Percentiles rank a stretch among this genome's conserved stretches.
These are phyloP conservation scores for Lamprologus ornatipinnis DNA, from an alignment of 2,113 vertebrate species.

Conservation along the genomic window DNA sequence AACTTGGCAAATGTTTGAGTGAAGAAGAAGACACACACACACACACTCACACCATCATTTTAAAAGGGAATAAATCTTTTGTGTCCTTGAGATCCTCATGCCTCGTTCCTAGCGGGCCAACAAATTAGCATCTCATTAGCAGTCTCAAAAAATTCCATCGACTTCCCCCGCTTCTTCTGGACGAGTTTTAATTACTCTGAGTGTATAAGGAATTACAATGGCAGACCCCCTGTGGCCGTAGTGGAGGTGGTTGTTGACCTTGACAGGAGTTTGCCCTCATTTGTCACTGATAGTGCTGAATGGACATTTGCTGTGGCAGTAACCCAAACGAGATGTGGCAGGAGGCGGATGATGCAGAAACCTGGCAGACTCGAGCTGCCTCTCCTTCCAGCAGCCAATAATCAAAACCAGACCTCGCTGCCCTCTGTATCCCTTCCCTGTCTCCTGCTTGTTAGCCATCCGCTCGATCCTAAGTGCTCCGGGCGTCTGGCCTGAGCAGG, in stretches of 20 bases:
- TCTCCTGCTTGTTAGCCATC: constrained; percentile 45
- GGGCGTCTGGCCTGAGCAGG: constrained; percentile 22
- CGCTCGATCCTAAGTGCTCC: constrained; percentile 44
- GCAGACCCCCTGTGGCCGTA: constrained; percentile 24
- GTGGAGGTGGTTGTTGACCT: constrained; percentile 49
- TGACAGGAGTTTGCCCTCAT: constrained; percentile 39
- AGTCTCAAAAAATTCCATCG: constrained; percentile 35
- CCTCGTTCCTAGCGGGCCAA: constrained; percentile 45
- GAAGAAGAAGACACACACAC: background rate
- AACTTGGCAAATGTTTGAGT: background rate
- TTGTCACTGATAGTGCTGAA: constrained; percentile 58
- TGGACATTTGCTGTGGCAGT: constrained; percentile 50
- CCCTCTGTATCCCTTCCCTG: constrained; percentile 28
- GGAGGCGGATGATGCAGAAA: constrained; percentile 32
- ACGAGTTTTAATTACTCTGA: constrained; percentile 65
- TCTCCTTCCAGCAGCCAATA: constrained; percentile 41
- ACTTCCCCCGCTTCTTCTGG: constrained; percentile 28
- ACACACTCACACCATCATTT: background rate
- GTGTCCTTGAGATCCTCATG: constrained; percentile 55
- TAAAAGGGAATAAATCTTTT: constrained; percentile 28
- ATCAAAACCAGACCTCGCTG: constrained; percentile 51
- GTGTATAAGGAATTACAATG: constrained; percentile 57
- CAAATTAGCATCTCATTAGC: constrained; percentile 68
- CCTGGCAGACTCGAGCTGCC: constrained; percentile 9
- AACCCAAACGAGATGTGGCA: constrained; percentile 56